These are phyloP conservation scores for Xiphydria camelus DNA, from an alignment of 2,888 invertebrate genomes.

Conservation along the genomic window DNA sequence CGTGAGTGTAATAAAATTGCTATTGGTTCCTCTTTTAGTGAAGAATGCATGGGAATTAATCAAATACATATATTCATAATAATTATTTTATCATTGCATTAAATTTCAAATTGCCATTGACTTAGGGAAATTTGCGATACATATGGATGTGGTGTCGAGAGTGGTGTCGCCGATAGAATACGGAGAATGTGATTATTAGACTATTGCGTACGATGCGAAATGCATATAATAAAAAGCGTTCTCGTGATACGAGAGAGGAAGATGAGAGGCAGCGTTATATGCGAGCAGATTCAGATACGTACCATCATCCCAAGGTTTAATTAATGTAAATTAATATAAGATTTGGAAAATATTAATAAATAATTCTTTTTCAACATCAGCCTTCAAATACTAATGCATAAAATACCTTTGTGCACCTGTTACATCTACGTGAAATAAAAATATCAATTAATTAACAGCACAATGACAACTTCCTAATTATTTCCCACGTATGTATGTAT, in stretches of 20 bases:
- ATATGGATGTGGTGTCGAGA: too few relatives aligned
- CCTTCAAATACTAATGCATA: not conserved
- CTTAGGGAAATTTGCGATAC: too few relatives aligned
- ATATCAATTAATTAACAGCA: not conserved
- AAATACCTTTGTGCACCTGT: constrained; percentile 4
- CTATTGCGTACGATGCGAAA: not conserved
- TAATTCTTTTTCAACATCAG: constrained; percentile 32
- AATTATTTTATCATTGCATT: too few relatives aligned
- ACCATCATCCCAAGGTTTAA: constrained; percentile 18
- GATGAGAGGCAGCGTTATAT: not conserved
- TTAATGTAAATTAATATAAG: constrained; percentile 45
- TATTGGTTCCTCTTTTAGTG: too few relatives aligned
- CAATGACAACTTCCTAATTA: not conserved
- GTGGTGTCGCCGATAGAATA: too few relatives aligned
- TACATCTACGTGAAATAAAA: too few relatives aligned
- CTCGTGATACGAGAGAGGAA: not conserved
- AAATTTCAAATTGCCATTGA: too few relatives aligned
- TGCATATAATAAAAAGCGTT: not conserved
- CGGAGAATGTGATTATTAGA: too few relatives aligned
- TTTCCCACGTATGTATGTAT: not conserved
- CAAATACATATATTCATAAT: too few relatives aligned
- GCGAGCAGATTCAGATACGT: not conserved
- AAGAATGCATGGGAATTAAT: too few relatives aligned
- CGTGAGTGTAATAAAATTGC: too few relatives aligned
- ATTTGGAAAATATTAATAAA: constrained; percentile 38